Evolutionary conservation across 2,113 vertebrate genomes (phyloP).

Genomic region (Leuciscus idus): DNA sequence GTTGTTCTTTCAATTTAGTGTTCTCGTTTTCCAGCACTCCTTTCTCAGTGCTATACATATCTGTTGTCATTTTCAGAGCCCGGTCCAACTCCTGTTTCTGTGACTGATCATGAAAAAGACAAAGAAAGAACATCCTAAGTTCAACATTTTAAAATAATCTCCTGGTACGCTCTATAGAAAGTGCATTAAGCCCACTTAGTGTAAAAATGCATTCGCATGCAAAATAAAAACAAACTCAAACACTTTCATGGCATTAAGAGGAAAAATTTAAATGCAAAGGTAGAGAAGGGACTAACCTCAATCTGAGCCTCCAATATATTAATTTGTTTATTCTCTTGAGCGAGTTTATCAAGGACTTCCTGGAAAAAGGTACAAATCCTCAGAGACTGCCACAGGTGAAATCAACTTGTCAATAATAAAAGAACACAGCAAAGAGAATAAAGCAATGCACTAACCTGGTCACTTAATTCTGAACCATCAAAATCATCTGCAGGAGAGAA

Average conservation of each 20-base stretch:
- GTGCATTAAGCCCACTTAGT: background rate
- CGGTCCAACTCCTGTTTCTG: constrained; percentile 71
- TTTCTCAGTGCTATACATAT: constrained; percentile 53
- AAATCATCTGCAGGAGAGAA: constrained; percentile 50
- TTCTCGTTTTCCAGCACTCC: constrained; percentile 60
- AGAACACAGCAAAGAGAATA: background rate
- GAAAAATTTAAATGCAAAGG: too few relatives aligned
- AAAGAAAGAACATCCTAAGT: background rate
- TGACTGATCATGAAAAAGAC: constrained; percentile 44
- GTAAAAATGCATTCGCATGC: background rate
- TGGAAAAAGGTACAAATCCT: constrained; percentile 32
- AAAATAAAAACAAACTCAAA: background rate
- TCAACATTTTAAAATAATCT: constrained; percentile 7
- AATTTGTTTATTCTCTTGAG: constrained; percentile 91
- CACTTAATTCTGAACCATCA: constrained; percentile 56
- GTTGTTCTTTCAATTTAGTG: constrained; percentile 66
- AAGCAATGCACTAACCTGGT: constrained; percentile 52
- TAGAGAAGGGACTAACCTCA: constrained; percentile 73
- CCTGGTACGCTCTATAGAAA: background rate
- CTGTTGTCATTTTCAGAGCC: constrained; percentile 63
- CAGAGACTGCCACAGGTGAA: constrained; percentile 21
- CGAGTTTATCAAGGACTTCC: constrained; percentile 85
- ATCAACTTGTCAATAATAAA: background rate
- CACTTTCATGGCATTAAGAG: too few relatives aligned
- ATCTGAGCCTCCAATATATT: constrained; percentile 83